These are phyloP conservation scores for Zosterops japonicus DNA, from an alignment of 2,113 vertebrate species.

Conservation along the genomic window DNA sequence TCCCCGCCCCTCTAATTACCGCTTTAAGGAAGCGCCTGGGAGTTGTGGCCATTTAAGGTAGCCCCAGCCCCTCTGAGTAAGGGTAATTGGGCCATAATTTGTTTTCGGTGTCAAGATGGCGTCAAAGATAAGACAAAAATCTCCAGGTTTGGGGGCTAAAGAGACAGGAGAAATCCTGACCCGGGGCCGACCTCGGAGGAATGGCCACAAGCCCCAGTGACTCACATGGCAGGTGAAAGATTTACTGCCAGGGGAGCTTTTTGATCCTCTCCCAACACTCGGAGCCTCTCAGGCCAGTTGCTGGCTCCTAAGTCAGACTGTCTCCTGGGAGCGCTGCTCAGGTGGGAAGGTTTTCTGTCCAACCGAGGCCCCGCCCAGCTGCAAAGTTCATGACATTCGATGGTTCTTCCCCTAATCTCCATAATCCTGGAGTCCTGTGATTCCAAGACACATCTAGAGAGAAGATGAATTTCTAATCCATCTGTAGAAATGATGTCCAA, in stretches of 20 bases:
- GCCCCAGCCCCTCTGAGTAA: constrained; percentile 8
- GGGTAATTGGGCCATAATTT: constrained; percentile 71
- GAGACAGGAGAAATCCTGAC: constrained; percentile 74
- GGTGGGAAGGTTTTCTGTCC: constrained; percentile 25
- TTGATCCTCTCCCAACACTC: constrained; percentile 60
- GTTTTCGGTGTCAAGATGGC: constrained; percentile 75
- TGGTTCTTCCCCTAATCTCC: neutral
- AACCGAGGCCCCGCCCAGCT: neutral
- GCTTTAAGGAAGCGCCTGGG: constrained; percentile 34
- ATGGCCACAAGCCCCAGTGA: constrained; percentile 61
- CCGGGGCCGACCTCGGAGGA: constrained; percentile 64
- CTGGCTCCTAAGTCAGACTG: constrained; percentile 23
- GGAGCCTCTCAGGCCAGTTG: constrained; percentile 13
- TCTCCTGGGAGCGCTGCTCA: neutral
- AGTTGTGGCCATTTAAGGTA: constrained; percentile 53
- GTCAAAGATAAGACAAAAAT: constrained; percentile 73
- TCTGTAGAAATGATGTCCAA: neutral
- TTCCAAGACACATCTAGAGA: neutral
- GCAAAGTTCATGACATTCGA: neutral
- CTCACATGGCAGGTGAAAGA: constrained; percentile 68
- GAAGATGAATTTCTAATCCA: neutral
- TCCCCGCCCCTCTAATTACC: neutral
- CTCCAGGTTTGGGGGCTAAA: constrained; percentile 64
- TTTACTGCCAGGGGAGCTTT: constrained; percentile 65
- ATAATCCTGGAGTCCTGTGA: neutral